phyloP scores from a whole-genome alignment of 1,140 invertebrate species.

The Camponotus vicinus region DNA sequence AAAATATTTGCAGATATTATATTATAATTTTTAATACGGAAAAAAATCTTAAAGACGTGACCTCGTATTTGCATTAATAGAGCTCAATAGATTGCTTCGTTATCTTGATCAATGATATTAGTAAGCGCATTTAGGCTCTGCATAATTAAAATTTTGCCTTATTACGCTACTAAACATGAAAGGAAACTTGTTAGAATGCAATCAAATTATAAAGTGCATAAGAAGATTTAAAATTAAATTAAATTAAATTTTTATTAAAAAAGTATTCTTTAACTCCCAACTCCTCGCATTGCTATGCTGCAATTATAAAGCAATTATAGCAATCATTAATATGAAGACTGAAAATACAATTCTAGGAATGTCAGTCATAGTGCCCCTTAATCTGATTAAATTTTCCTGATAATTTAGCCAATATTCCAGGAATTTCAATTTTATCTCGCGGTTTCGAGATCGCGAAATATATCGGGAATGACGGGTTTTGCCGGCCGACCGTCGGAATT shows the following conservation, averaged over 20 bases:
- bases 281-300: background rate
- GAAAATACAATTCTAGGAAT: background rate
- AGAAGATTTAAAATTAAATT: background rate
- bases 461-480: conserved; percentile 18
- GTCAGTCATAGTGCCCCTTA: background rate
- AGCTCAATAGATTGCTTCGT: conserved; percentile 16
- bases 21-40: background rate
- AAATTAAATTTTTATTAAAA: background rate
- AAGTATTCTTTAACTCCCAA: background rate
- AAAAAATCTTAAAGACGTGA: background rate
- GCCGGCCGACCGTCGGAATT: background rate
- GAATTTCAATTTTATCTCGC: background rate
- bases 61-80: background rate
- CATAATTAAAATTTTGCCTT: background rate
- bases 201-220: background rate
- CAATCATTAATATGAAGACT: background rate
- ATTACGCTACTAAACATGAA: background rate
- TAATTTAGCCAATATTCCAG: background rate
- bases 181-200: conserved; percentile 6
- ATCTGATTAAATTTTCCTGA: background rate
- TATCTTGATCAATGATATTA: background rate
- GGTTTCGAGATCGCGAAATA: background rate
- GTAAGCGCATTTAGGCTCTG: background rate
- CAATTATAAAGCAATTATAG: background rate
- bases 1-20: conserved; percentile 22